Conservation (phyloP, 2,888 invertebrate species). For the Conus canariensis region DNA sequence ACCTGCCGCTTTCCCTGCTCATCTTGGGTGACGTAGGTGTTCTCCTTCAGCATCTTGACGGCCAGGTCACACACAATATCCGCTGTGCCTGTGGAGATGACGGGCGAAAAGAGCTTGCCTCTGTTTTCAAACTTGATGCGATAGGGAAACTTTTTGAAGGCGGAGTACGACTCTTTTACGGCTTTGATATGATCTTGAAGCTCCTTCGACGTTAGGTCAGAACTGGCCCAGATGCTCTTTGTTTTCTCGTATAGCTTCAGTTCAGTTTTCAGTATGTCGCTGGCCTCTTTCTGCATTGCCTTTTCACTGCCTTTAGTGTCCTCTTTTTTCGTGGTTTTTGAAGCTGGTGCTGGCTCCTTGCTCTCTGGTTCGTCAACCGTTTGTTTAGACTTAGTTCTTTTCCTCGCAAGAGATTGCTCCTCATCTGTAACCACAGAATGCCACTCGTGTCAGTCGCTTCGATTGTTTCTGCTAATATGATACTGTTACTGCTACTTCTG, state of each 20-base stretch:
- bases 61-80: background rate
- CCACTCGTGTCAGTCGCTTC: too few relatives aligned
- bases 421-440: too few relatives aligned
- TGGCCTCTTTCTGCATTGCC: background rate
- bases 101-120: background rate
- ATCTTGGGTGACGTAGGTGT: background rate
- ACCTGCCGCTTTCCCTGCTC: background rate
- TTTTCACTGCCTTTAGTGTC: background rate
- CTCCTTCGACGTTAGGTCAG: background rate
- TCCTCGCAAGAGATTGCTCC: too few relatives aligned
- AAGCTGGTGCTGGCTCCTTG: too few relatives aligned
- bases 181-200: too few relatives aligned
- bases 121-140: conserved; percentile 1
- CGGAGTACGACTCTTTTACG: background rate
- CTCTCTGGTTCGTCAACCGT: too few relatives aligned
- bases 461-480: too few relatives aligned
- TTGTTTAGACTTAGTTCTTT: too few relatives aligned
- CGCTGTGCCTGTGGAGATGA: background rate
- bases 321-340: background rate
- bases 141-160: background rate
- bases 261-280: background rate
- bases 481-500: background rate
- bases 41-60: background rate
- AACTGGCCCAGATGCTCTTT: background rate
- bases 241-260: background rate